These are phyloP conservation scores for Drosophila athabasca DNA, from an alignment of 1,140 invertebrate species.

Conservation along the genomic window DNA sequence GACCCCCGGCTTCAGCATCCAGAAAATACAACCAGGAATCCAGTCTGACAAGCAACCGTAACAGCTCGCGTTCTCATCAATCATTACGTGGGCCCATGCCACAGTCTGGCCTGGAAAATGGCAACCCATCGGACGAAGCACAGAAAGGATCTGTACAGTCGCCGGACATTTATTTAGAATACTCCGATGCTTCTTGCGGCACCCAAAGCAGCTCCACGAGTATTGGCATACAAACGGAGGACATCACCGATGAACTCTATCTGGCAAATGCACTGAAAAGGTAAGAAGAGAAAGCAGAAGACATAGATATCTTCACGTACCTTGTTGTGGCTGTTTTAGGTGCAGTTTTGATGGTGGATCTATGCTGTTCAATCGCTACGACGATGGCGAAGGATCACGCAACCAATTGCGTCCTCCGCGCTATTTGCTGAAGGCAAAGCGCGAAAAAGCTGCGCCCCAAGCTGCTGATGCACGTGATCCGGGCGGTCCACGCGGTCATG, in stretches of 20 bases:
- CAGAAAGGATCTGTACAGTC: conserved; percentile 8
- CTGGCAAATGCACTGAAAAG: conserved; percentile 69
- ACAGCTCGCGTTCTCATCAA: conserved; percentile 33
- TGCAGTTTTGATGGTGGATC: conserved; percentile 54
- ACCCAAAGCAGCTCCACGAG: conserved; percentile 49
- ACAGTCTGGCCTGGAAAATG: conserved; percentile 10
- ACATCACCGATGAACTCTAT: conserved; percentile 72
- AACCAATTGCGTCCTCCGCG: conserved; percentile 80
- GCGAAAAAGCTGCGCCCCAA: conserved; percentile 84
- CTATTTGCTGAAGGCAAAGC: conserved; percentile 83
- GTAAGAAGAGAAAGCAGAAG: conserved; percentile 18
- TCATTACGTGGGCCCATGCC: conserved; percentile 13
- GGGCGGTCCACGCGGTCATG: conserved; percentile 88
- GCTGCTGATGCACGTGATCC: conserved; percentile 85
- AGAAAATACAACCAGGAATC: not conserved
- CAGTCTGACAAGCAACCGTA: conserved; percentile 8
- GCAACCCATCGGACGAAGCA: conserved; percentile 11
- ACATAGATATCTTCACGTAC: no score
- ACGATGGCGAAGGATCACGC: conserved; percentile 59
- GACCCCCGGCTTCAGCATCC: not conserved
- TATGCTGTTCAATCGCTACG: conserved; percentile 5
- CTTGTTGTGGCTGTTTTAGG: conserved; percentile 8
- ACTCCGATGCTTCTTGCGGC: conserved; percentile 56
- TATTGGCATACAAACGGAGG: conserved; percentile 75
- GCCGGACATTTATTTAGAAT: conserved; percentile 10